Base-by-base conservation (phyloP, 2,797 vertebrate genomes). In the Rhadinocentrus ornatus region DNA sequence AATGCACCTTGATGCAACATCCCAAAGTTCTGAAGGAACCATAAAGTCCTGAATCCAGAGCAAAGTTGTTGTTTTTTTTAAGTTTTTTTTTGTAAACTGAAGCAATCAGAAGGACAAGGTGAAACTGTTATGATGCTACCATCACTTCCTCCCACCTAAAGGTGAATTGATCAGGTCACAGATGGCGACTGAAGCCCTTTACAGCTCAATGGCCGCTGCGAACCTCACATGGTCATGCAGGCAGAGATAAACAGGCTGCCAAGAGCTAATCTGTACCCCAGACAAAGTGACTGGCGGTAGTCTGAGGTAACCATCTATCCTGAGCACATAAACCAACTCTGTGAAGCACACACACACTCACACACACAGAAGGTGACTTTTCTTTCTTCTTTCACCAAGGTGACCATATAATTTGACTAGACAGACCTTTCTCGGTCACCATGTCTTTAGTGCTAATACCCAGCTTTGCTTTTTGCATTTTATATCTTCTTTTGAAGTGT, bases 361-460 rank as follows among this genome's bases (percentile, higher is more conserved):
- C 50, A 52, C 68, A 58, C 69, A 55, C 29, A 9, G 64, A 76
- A 68, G 73, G 86, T 83, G 77, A 83, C 78, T 81, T 72, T 70
- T 71, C 57, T 37, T 7, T 73, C 71, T 48, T 73, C 71, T 31
- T 11, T 63, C 80, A 69, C 63, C 83, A 90, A 92, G 89, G 88
- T 93, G 89, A 92, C 82, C 83, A 65, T 48, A 61, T 44, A 60
- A 73, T 83, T 85, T 68, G 73, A 69, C 76, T 62, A 55, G 62
- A 67, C 69, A 12, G 66, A 62, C 65, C 44, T 61, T 85, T 82
- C 77, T 77, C 71, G 73, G 81, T 85, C 83, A 54, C 77, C 85
- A 77, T 32, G 56, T 80, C 24, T 68, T 69, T 73, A 67, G 60
- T 37, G 3, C 32, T 69, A 82, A 75, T 82, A 71, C 79, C 26